Conservation (phyloP, 1,140 invertebrate species). For the Stegodyphus dumicola region DNA sequence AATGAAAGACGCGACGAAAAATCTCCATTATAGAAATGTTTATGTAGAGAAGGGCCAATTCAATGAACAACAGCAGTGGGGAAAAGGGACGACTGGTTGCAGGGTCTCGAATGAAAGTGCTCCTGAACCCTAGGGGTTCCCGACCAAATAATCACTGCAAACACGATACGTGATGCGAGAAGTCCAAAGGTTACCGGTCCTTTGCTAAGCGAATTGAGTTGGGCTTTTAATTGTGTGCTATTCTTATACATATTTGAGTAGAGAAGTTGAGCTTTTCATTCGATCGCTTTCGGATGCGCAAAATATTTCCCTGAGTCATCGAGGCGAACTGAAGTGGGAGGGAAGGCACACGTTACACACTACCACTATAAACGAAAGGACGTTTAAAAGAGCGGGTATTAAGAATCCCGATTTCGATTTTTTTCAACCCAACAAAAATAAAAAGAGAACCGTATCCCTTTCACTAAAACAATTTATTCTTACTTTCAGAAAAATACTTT, state of each 20-base stretch:
- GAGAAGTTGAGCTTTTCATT: neutral
- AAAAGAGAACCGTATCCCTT: too few relatives aligned
- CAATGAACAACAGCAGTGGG: slow-evolving; percentile 2
- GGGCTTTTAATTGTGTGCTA: slow-evolving; percentile 40
- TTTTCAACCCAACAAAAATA: too few relatives aligned
- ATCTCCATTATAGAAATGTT: slow-evolving; percentile 51
- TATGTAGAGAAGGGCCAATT: slow-evolving; percentile 13
- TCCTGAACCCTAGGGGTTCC: slow-evolving; percentile 1
- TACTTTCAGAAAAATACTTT: too few relatives aligned
- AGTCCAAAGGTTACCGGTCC: neutral
- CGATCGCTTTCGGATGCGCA: neutral
- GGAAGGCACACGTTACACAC: neutral
- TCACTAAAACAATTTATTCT: too few relatives aligned
- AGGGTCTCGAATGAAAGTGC: slow-evolving; percentile 43
- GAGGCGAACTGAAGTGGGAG: neutral
- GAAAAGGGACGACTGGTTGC: slow-evolving; percentile 28
- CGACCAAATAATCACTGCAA: slow-evolving; percentile 49
- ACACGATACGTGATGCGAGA: slow-evolving; percentile 25
- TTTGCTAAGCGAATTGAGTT: neutral
- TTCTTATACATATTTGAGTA: neutral
- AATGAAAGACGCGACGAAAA: slow-evolving; percentile 58
- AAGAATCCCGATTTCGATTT: too few relatives aligned
- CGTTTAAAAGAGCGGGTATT: too few relatives aligned
- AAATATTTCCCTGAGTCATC: neutral
- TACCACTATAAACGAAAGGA: too few relatives aligned